Conservation (phyloP, 2,888 invertebrate genomes). For the Epistrophella euchroma region DNA sequence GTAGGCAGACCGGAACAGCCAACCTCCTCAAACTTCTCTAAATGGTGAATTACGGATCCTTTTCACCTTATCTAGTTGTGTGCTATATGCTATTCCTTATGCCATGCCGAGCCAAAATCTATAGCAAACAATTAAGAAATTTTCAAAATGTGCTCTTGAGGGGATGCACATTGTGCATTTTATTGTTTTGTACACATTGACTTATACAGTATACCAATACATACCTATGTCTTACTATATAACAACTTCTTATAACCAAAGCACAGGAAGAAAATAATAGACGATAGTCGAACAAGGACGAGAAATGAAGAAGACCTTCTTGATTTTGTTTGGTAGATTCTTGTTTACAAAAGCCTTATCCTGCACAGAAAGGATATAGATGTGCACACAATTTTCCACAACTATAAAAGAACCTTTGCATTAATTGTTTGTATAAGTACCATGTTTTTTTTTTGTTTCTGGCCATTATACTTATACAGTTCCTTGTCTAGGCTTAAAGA, state of each 20-base stretch:
- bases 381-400: conserved; percentile 70
- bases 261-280: conserved; percentile 21
- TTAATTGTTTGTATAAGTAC: conserved; percentile 75
- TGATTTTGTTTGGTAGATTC: conserved; percentile 49
- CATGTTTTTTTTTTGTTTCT: conserved; percentile 5
- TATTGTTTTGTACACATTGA: conserved; percentile 70
- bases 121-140: conserved; percentile 74
- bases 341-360: conserved; percentile 72
- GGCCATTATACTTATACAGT: neutral
- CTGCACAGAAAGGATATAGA: conserved; percentile 53
- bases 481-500: conserved; percentile 29
- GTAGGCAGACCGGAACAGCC: conserved; percentile 37
- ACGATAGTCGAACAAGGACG: conserved; percentile 1
- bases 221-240: neutral
- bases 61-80: conserved; percentile 16
- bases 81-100: neutral
- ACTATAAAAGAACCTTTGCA: conserved; percentile 66
- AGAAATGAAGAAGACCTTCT: conserved; percentile 47
- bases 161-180: conserved; percentile 75
- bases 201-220: conserved; percentile 7
- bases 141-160: conserved; percentile 74
- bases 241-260: neutral
- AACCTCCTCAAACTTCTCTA: neutral
- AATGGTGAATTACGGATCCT: conserved; percentile 16
- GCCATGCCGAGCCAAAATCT: conserved; percentile 58